These are phyloP conservation scores for Oligia strigilis DNA, from an alignment of 2,888 invertebrate genomes.

Conservation along the genomic window DNA sequence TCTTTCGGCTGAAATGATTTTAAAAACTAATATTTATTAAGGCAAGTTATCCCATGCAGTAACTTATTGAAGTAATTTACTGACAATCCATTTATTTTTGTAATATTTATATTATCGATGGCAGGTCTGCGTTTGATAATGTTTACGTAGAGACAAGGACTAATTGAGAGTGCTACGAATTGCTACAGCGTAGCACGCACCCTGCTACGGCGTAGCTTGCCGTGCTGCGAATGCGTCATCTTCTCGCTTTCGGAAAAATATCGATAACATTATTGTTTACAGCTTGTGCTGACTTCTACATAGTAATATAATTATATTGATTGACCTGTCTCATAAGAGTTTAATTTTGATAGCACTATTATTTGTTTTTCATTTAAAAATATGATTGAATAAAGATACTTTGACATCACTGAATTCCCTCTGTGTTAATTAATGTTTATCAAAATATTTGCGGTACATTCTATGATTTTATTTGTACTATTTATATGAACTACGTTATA, in stretches of 20 bases:
- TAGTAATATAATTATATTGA: neutral
- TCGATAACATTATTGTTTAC: neutral
- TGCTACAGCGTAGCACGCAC: conserved; percentile 17
- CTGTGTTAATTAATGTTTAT: neutral
- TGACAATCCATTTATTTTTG: neutral
- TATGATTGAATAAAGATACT: no score
- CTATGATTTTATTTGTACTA: neutral
- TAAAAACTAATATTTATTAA: neutral
- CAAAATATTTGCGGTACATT: neutral
- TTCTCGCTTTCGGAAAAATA: neutral
- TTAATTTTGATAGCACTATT: neutral
- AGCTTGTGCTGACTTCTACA: neutral
- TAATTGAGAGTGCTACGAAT: neutral
- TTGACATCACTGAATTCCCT: neutral
- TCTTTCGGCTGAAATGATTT: neutral
- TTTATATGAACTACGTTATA: neutral
- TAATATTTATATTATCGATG: neutral
- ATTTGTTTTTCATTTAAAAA: neutral
- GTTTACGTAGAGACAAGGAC: neutral
- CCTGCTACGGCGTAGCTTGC: conserved; percentile 14
- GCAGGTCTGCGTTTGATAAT: neutral
- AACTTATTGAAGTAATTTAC: neutral
- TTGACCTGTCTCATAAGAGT: neutral
- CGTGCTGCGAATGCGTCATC: neutral
- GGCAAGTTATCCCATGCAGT: neutral